Conservation (phyloP, 2,888 invertebrate species). For the Lycia hirtaria region DNA sequence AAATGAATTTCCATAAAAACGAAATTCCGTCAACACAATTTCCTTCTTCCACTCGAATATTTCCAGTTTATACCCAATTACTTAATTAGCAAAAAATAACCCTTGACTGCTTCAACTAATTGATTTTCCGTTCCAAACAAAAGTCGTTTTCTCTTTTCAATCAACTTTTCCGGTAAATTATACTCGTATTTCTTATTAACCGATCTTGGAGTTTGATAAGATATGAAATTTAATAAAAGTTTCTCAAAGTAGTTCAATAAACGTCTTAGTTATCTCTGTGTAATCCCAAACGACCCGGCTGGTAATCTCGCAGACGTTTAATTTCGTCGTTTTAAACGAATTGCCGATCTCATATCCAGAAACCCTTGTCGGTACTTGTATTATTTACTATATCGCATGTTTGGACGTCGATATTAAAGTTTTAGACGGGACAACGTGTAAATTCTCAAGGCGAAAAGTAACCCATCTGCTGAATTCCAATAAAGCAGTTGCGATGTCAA, state of each 20-base stretch:
- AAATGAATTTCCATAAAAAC: too few relatives aligned
- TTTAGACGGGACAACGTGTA: constrained; percentile 42
- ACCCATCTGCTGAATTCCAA: constrained; percentile 77
- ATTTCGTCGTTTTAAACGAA: constrained; percentile 75
- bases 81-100: constrained; percentile 7
- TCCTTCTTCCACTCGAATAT: not conserved
- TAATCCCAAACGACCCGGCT: constrained; percentile 64
- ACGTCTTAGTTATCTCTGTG: constrained; percentile 66
- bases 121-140: constrained; percentile 21
- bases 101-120: constrained; percentile 1
- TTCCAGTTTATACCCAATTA: not conserved
- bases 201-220: constrained; percentile 51
- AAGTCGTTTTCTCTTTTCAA: constrained; percentile 34
- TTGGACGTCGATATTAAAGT: constrained; percentile 1
- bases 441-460: constrained; percentile 61
- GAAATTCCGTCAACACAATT: not conserved
- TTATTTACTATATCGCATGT: constrained; percentile 10
- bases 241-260: constrained; percentile 65
- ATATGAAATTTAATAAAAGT: constrained; percentile 61
- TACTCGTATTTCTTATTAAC: constrained; percentile 51
- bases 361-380: constrained; percentile 47
- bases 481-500: constrained; percentile 75
- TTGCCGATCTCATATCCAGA: constrained; percentile 67
- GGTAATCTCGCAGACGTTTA: constrained; percentile 72
- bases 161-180: constrained; percentile 48